Evolutionary conservation across 92 coral and sea anemone genomes (phyloP), one percentile per base, ranked within the genome.

Genomic region (Siderastrea radians): DNA sequence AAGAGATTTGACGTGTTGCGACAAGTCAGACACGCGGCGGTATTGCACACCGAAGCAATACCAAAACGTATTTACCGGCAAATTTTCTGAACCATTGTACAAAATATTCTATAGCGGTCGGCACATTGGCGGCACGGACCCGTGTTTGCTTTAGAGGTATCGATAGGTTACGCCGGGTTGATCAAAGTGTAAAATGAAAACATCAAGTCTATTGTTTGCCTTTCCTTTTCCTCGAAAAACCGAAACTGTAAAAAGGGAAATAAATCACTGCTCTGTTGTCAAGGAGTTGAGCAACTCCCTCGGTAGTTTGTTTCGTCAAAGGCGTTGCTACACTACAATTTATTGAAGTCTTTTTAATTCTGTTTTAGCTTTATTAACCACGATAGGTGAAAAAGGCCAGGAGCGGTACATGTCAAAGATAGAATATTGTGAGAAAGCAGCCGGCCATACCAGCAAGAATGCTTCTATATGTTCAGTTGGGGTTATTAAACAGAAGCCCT

Each of bases 151-250:
- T 84, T 84, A 43, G 87, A 84, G 61, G 87, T 74, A 74, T 84
- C 87, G 87, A 84, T 84, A 84, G 72, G 80, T 84, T 78, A 75
- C 58, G 89, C 83, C 89, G 89, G 89, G 83, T 38, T 75, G 89
- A 85, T 85, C 89, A 85, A 85, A 85, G 89, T 85, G 89, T 46
- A 69, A 53, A 78, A 85, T 59, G 77, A 76, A 85, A 85, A 77
- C 68, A 66, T 47, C 77, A 68, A 78, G 73, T 60, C 82, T 84
- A 49, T 85, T 77, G 84, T 85, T 85, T 85, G 83, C 68, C 38
- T 54, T 85, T 66, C 55, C 66, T 65, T 77, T 67, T 85, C 60
- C 57, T 15, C 43, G 53, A 11, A 65, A 76, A 85, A 76, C 75
- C 63, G 52, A 49, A 61, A 63, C 48, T 77, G 71, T 74, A 64